Evolutionary conservation across 2,113 vertebrate genomes (phyloP), one percentile per base, ranked within the genome.

Genomic region (Saccopteryx bilineata): DNA sequence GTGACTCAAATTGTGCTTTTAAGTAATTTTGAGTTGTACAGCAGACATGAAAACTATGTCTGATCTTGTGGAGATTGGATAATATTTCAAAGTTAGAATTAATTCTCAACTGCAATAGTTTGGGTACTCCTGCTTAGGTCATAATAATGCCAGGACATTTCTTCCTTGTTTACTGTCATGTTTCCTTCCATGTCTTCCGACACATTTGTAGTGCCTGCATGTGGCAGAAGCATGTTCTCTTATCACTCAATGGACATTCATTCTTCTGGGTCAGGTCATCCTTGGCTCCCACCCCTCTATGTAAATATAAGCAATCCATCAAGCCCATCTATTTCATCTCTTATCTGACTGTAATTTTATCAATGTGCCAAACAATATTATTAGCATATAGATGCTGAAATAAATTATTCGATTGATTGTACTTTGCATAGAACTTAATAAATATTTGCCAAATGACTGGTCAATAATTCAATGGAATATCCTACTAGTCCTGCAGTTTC

Each of bases 21-120:
- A 72, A 63, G 81, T 60, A 86, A n/a, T 63, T 92, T 92, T 66
- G 61, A 90, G 33, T 90, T 87, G 7, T 18, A 82, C 13, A 21
- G 33, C 33, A 39, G 33, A 65, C 48, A 1, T 54, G 87, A 24
- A 85, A 95, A 90, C 28, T 82, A 13, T 68, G 14, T 66, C 24
- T 94, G 48, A 76, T 78, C 48, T 93, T 82, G 39, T 85, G n/a
- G 50, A 60, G 39, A n/a, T 65, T 74, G 28, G 66, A 28, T 66
- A 13, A n/a, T 60, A 86, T 90, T 82, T 92, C 33, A 58, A 54
- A 85, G 74, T 90, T 92, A 86, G 81, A 92, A 76, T 31, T 82
- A 84, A 46, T 50, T 58, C 17, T 78, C 13, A 19, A 26, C 23
- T 76, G 33, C 11, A 91, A 52, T 75, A 81, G 54, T 15, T 66